Evolutionary conservation across 1,140 invertebrate species (phyloP), one percentile per base, ranked within the genome.

Genomic region (Brachionus manjavacas): DNA sequence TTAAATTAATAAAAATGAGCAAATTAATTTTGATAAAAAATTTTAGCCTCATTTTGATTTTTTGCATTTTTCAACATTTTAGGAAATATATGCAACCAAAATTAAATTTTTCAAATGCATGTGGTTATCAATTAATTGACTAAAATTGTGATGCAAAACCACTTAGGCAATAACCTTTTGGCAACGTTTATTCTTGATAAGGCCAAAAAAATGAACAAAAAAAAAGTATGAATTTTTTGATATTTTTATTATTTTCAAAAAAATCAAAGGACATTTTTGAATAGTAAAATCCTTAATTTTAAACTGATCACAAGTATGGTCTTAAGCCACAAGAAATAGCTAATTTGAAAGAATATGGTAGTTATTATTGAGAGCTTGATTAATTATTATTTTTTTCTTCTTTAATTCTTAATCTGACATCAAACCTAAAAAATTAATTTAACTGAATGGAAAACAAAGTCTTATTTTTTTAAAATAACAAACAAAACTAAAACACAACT

Each of bases 401-500:
- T 64, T 68, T 68, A 31, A 11, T 68, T 28, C 66, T 31, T n/a
- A 31, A 68, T 68, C 66, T 68, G 66, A 68, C 66, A 31, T 68
- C 16, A 68, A 68, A 68, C 31, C 31, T 31, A 68, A 28, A 68
- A 31, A 68, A 31, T 66, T 16, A 28, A 68, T 14, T n/a, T 6
- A 68, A 68, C 11, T 31, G 12, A 14, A 31, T 68, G 25, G 28
- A 68, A 68, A 31, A 68, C 25, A 68, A 68, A 68, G 14, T n/a
- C 25, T 68, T n/a, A 31, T 14, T 28, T 66, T 68, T 31, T 68
- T 12, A 68, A 68, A 68, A 68, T 31, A 68, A 68, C 25, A 68
- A 68, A 68, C 66, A 68, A 68, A 68, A 68, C 66, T 68, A 68
- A 68, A 68, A 68, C 66, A 68, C 66, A 68, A 68, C 31, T 68